These are phyloP conservation scores for Emys orbicularis DNA, from an alignment of 2,797 vertebrate species.

Conservation along the genomic window DNA sequence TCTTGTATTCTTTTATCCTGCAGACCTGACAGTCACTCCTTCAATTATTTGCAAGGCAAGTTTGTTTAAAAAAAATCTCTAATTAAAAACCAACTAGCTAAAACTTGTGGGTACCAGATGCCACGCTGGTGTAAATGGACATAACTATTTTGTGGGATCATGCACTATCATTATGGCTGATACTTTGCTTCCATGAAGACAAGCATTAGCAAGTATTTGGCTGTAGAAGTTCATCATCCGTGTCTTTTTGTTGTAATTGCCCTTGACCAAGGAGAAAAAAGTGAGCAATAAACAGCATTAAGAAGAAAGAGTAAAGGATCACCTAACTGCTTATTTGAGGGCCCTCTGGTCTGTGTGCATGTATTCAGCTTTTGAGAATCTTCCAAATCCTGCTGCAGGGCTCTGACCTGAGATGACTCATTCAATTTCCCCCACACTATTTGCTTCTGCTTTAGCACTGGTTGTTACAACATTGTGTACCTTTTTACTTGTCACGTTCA, in stretches of 20 bases:
- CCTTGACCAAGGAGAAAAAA: background rate
- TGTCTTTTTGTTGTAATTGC: background rate
- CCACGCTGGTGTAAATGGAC: conserved; percentile 26
- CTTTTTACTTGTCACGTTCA: background rate
- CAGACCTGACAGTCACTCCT: background rate
- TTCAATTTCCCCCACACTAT: background rate
- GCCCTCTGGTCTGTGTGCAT: background rate
- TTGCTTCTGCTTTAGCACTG: background rate
- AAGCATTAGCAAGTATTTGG: conserved; percentile 37
- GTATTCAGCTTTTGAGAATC: conserved; percentile 3
- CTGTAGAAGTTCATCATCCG: background rate
- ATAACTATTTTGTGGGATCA: background rate
- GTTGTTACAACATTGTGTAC: background rate
- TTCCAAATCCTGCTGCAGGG: background rate
- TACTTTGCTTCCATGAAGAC: conserved; percentile 34
- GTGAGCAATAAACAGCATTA: background rate
- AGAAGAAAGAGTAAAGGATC: background rate
- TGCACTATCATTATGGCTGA: conserved; percentile 21
- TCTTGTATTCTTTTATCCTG: background rate
- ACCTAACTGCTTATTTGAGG: background rate
- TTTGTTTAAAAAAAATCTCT: too few species aligned
- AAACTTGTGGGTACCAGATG: background rate
- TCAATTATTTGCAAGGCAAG: background rate
- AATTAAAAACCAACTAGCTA: background rate
- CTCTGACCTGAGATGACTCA: background rate